A percentile compares a stretch with the other conserved stretches of the same genome.
phyloP scores from a whole-genome alignment of 2,888 invertebrate genomes.

The Dione vanillae region DNA sequence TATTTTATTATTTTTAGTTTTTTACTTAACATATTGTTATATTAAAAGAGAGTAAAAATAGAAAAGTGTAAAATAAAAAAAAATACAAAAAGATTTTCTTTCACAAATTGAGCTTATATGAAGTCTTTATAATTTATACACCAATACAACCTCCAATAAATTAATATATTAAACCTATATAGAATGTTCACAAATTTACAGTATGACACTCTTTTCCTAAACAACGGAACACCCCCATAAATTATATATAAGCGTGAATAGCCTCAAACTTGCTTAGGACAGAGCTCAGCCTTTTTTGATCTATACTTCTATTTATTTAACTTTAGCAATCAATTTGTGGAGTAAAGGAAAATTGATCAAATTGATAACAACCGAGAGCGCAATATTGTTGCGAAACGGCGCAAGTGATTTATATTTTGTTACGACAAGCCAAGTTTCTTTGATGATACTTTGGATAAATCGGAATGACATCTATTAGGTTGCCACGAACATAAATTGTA shows the following conservation, averaged over 20 bases:
- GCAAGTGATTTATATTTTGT: conserved; percentile 20
- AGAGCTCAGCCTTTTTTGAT: neutral
- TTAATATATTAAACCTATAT: no score
- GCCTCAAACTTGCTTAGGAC: neutral
- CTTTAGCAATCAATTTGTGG: conserved; percentile 1
- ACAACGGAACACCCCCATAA: no score
- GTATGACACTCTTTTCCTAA: no score
- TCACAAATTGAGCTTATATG: no score
- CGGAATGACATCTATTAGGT: conserved; percentile 5
- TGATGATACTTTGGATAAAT: conserved; percentile 12
- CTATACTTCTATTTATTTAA: neutral
- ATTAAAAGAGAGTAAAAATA: no score
- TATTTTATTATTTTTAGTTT: neutral
- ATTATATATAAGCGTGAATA: neutral
- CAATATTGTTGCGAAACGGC: conserved; percentile 2
- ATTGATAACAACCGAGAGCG: neutral
- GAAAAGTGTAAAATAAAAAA: no score
- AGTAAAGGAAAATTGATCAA: conserved; percentile 20
- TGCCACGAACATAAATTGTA: conserved; percentile 12
- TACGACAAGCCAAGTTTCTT: conserved; percentile 16
- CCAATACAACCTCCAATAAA: no score
- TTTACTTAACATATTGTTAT: no score
- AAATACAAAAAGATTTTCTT: no score
- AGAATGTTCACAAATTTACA: no score
- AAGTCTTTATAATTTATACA: no score